These are phyloP conservation scores for Spatulosminthurus flaviceps DNA, from an alignment of 2,888 invertebrate species.

Conservation along the genomic window DNA sequence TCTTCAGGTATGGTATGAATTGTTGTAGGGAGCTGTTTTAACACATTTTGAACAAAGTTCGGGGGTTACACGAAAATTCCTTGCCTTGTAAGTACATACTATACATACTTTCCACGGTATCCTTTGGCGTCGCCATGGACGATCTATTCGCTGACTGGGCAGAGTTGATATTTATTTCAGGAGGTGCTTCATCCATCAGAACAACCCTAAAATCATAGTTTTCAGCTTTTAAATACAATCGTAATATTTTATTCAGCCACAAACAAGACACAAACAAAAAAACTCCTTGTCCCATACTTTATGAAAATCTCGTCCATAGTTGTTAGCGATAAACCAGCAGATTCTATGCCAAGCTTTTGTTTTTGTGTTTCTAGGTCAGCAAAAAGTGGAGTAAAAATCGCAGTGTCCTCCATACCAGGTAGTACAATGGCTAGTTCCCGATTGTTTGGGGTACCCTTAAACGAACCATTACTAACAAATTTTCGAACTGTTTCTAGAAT, in stretches of 20 bases:
- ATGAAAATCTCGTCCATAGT: constrained; percentile 14
- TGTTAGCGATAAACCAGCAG: background rate
- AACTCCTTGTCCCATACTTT: background rate
- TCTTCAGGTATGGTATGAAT: too few relatives aligned
- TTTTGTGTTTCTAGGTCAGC: background rate
- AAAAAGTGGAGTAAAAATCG: background rate
- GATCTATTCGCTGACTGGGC: too few relatives aligned
- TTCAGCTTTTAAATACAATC: background rate
- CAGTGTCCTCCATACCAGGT: background rate
- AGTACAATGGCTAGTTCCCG: background rate
- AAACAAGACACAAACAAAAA: background rate
- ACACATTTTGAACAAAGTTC: too few relatives aligned
- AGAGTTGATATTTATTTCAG: too few relatives aligned
- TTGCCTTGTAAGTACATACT: too few relatives aligned
- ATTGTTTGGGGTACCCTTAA: background rate
- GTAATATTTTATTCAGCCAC: background rate
- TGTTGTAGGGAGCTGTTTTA: too few relatives aligned
- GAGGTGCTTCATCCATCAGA: too few relatives aligned
- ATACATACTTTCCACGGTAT: too few relatives aligned
- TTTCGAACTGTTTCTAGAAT: background rate
- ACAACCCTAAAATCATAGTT: too few relatives aligned
- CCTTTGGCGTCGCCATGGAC: too few relatives aligned
- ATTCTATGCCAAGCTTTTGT: background rate
- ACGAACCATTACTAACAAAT: background rate
- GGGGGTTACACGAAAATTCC: too few relatives aligned